Base-by-base conservation (phyloP, 2,113 vertebrate genomes). In the Rhombomys opimus region DNA sequence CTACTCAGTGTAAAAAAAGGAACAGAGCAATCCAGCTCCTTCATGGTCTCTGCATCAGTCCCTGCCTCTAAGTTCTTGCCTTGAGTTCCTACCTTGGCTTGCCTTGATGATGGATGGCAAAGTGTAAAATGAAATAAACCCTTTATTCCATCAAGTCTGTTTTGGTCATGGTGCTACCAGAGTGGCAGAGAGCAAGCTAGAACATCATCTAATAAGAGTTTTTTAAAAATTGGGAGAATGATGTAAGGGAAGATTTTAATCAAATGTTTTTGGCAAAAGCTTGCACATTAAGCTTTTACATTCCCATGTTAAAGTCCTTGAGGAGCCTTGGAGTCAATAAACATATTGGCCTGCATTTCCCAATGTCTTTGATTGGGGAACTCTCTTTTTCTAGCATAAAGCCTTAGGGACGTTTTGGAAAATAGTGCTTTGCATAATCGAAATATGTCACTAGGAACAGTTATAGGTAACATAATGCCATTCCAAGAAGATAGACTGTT, bases 321-420 rank as follows among this genome's bases (percentile, higher is more conserved):
- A 85, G 72, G 86, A 73, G 5, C 35, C 89, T 41, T 59, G 17
- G 13, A 93, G 68, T 87, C 87, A 75, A 91, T 67, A 57, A 92
- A 82, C 5, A n/a, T 54, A 63, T 87, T 92, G 85, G 38, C 41
- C 10, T 27, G 18, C 23, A 72, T 38, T 85, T 84, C 63, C 59
- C 59, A 91, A 35, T n/a, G 41, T n/a, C 35, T 96, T 77, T 90
- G 54, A 73, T n/a, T 95, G 70, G 52, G 59, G 10, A 82, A 93
- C 89, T 86, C n/a, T 67, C 57, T 90, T 80, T 87, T 6, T 0
- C 77, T 67, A 35, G 63, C 2, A 80, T 14, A 57, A 92, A 89
- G 52, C 22, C 23, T 76, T 35, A 38, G 13, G 61, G 73, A 92
- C 25, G 68, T 27, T 77, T 77, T 93, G 65, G 84, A 32, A 94